Evolutionary conservation across 2,113 vertebrate species (phyloP).

Genomic region (Neoarius graeffei): DNA sequence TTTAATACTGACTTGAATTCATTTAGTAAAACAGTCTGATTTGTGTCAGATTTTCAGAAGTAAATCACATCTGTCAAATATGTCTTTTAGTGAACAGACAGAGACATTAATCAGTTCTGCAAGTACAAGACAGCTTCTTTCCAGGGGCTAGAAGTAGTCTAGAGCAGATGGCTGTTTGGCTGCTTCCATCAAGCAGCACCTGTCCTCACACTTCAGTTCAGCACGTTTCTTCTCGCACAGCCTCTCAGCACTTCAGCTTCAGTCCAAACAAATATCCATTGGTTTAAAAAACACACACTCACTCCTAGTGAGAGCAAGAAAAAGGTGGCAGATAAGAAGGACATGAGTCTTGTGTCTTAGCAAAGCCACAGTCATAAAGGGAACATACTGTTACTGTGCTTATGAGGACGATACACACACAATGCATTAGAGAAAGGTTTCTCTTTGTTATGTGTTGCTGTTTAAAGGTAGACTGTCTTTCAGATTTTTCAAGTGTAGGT

Average conservation of each 20-base stretch:
- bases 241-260: conserved; percentile 24
- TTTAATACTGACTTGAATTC: conserved; percentile 17
- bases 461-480: too few relatives aligned
- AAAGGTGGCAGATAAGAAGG: background rate
- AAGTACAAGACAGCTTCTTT: conserved; percentile 51
- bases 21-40: conserved; percentile 28
- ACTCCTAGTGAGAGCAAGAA: background rate
- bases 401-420: background rate
- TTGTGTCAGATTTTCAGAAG: conserved; percentile 35
- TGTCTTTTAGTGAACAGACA: conserved; percentile 45
- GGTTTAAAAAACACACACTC: conserved; percentile 12
- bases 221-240: conserved; percentile 34
- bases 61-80: conserved; percentile 45
- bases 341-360: background rate
- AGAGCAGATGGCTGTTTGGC: conserved; percentile 53
- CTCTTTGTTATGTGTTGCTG: background rate
- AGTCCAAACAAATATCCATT: conserved; percentile 16
- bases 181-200: conserved; percentile 52
- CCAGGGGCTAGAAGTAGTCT: conserved; percentile 50
- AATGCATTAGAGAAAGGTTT: background rate
- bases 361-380: background rate
- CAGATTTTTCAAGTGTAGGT: too few relatives aligned
- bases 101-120: conserved; percentile 57
- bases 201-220: conserved; percentile 51
- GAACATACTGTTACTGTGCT: background rate